These are phyloP conservation scores for Microtus oregoni DNA, from an alignment of 2,113 vertebrate species.

Conservation along the genomic window DNA sequence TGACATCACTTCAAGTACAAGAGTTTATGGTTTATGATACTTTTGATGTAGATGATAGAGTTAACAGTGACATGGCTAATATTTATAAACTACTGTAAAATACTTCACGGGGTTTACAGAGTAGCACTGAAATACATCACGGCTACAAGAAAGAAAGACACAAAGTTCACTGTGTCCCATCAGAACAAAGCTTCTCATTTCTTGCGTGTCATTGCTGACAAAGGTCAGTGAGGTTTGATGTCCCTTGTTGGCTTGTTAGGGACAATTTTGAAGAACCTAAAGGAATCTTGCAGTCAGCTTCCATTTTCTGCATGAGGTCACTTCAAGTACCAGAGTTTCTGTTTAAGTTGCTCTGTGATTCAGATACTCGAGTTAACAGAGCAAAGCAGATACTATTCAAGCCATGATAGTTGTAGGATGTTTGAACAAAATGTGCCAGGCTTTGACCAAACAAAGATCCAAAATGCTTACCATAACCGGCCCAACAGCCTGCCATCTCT, in stretches of 20 bases:
- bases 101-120: neutral
- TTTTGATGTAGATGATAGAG: neutral
- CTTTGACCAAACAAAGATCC: neutral
- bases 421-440: neutral
- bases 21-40: neutral
- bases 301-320: neutral
- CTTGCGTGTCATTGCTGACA: neutral
- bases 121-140: neutral
- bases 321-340: neutral
- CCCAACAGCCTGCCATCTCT: neutral
- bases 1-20: neutral
- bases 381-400: neutral
- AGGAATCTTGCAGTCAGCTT: no score
- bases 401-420: neutral
- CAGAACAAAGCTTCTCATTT: neutral
- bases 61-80: no score
- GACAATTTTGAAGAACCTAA: neutral
- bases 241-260: neutral
- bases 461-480: neutral
- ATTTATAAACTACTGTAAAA: neutral
- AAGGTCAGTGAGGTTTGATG: neutral
- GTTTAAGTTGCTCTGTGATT: neutral
- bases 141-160: neutral
- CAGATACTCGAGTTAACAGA: neutral
- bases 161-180: neutral